Evolutionary conservation across 2,888 invertebrate species (phyloP).

Genomic region (Polymixis flavicincta): DNA sequence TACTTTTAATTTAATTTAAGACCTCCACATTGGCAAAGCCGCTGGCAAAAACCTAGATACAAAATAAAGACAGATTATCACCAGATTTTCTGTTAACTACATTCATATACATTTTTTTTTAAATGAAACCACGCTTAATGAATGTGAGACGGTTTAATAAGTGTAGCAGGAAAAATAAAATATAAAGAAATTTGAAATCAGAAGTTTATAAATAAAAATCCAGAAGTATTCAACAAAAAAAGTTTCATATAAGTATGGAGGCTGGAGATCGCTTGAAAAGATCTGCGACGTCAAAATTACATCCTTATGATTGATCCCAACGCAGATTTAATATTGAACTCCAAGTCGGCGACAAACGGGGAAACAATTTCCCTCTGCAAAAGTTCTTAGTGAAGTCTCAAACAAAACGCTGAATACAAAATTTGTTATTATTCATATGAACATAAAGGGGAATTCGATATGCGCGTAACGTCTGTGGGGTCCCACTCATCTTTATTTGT

Average conservation of each 20-base stretch:
- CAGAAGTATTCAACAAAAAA: slow-evolving; percentile 26
- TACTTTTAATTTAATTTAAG: no score
- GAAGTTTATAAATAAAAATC: slow-evolving; percentile 9
- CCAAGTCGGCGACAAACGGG: slow-evolving; percentile 67
- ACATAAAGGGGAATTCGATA: slow-evolving; percentile 84
- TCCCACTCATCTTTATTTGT: slow-evolving; percentile 88
- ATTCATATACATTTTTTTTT: background rate
- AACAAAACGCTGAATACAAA: slow-evolving; percentile 76
- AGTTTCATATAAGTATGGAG: slow-evolving; percentile 1
- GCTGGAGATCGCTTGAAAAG: slow-evolving; percentile 32
- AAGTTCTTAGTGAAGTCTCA: slow-evolving; percentile 73
- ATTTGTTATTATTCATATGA: slow-evolving; percentile 84
- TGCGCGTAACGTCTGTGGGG: slow-evolving; percentile 83
- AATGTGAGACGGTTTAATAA: background rate
- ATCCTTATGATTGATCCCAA: slow-evolving; percentile 55
- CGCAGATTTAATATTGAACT: slow-evolving; percentile 62
- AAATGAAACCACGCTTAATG: background rate
- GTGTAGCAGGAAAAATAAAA: background rate
- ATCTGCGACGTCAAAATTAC: slow-evolving; percentile 46
- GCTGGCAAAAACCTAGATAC: no score
- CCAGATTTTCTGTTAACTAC: background rate
- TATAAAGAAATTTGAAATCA: background rate
- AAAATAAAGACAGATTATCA: background rate
- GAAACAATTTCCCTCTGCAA: slow-evolving; percentile 64
- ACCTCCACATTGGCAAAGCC: no score